Evolutionary conservation across 37 sponge, comb jelly and placozoan species (phyloP).

Genomic region (Tethya wilhelma): DNA sequence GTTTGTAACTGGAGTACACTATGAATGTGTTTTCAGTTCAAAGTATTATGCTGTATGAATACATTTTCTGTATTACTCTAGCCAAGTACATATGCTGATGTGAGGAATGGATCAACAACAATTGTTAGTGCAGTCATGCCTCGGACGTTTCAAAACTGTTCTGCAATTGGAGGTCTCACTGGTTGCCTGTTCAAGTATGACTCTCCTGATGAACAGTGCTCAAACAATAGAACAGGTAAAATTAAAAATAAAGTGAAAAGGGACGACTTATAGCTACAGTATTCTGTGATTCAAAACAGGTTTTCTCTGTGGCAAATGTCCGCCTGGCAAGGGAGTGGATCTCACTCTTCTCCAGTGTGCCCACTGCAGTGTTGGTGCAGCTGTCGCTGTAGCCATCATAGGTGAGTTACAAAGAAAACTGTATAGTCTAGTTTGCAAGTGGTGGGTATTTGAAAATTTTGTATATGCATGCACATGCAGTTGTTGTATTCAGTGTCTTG

Average conservation of each 20-base stretch:
- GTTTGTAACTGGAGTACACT: constrained; percentile 14
- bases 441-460: neutral
- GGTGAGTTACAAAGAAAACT: constrained; percentile 7
- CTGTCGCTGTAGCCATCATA: constrained; percentile 7
- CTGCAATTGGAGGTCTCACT: constrained; percentile 4
- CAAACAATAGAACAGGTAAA: constrained; percentile 27
- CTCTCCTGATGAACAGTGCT: constrained; percentile 36
- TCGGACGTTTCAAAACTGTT: constrained; percentile 26
- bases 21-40: too few relatives aligned
- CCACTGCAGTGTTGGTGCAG: neutral
- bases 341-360: constrained; percentile 14
- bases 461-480: constrained; percentile 18
- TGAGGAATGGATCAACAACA: neutral
- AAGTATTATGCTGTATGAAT: neutral
- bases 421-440: too few relatives aligned
- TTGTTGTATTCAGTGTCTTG: neutral
- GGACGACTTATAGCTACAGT: neutral
- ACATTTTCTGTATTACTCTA: neutral
- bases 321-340: constrained; percentile 8
- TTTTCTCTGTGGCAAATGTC: constrained; percentile 42
- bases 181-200: constrained; percentile 60
- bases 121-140: constrained; percentile 25
- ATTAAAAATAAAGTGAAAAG: neutral
- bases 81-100: neutral
- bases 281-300: constrained; percentile 21